A percentile compares a stretch with the other conserved stretches of the same genome.
phyloP scores from a whole-genome alignment of 30 jellyfish, hydroid and myxozoan genomes.

The Cassiopea xamachana region DNA sequence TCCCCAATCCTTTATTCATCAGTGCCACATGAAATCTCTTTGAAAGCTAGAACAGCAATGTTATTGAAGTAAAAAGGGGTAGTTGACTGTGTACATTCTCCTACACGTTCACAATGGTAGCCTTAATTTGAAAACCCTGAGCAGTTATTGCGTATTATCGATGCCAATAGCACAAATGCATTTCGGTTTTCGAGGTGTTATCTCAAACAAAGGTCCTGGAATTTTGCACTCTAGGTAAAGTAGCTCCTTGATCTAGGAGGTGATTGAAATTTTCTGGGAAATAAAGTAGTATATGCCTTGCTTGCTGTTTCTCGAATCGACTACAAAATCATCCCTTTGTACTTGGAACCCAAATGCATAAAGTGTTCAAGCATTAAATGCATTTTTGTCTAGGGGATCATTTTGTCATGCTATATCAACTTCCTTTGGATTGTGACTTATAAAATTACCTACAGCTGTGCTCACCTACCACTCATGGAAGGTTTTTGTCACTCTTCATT shows the following conservation, averaged over 20 bases:
- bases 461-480: too few species aligned
- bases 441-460: not conserved
- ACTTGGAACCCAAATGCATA: not conserved
- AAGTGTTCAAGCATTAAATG: constrained; percentile 11
- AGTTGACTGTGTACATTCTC: constrained; percentile 5
- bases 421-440: not conserved
- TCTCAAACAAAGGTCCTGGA: not conserved
- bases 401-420: not conserved
- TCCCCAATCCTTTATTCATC: constrained; percentile 39
- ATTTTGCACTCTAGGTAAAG: not conserved
- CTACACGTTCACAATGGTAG: constrained; percentile 24
- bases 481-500: not conserved
- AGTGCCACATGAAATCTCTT: constrained; percentile 43
- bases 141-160: not conserved
- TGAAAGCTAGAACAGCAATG: constrained; percentile 42
- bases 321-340: not conserved
- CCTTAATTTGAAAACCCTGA: not conserved
- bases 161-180: not conserved
- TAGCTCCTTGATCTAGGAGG: not conserved
- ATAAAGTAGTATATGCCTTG: constrained; percentile 5
- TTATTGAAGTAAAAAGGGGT: constrained; percentile 11
- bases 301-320: not conserved
- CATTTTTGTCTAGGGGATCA: constrained; percentile 14
- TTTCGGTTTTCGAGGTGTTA: not conserved
- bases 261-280: not conserved